Evolutionary conservation across 2,888 invertebrate species (phyloP), one percentile per base, ranked within the genome.

Genomic region (Malthinus flaveolus): DNA sequence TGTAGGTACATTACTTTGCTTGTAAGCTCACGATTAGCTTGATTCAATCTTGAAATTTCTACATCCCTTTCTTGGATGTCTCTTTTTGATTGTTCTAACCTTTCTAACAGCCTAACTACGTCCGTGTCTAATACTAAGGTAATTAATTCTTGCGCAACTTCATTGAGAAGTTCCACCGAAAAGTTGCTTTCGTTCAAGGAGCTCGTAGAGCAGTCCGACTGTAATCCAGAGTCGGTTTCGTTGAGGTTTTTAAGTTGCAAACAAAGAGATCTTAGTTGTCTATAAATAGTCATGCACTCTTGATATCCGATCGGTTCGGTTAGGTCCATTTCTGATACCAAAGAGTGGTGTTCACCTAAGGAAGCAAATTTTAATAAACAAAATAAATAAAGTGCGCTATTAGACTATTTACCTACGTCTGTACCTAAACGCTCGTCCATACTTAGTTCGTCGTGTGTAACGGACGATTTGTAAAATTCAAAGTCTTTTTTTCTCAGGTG

Each of bases 281-380:
- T 87, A 72, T 87, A 89, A 12, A 88, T 88, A 44, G 87, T 85
- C 57, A 87, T 83, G 39, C 87, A 87, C 68, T 89, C 88, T 45
- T 82, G 81, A 66, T 85, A 76, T 39, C 79, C 66, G 3, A 78
- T 78, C 3, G 78, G 78, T 59, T 90, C 90, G 67, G 87, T 87
- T 49, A 90, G 85, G 76, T 95, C 94, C 88, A 96, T 91, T 83
- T 96, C 95, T 65, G 91, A 93, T 74, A 93, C 91, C 58, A 96
- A 83, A 13, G 95, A 94, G 62, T 91, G 78, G 63, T 84, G 83
- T 6, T 84, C 79, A 58, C 65, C 64, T 54, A 42, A n/a, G n/a
- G n/a, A n/a, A n/a, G 2, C 5, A 23, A 2, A 23, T 23, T 3
- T 23, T 23, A 23, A 23, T 23, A 23, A 23, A n/a, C n/a, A n/a